phyloP scores from a whole-genome alignment of 1,140 invertebrate genomes.

The Drosophila sulfurigaster region DNA sequence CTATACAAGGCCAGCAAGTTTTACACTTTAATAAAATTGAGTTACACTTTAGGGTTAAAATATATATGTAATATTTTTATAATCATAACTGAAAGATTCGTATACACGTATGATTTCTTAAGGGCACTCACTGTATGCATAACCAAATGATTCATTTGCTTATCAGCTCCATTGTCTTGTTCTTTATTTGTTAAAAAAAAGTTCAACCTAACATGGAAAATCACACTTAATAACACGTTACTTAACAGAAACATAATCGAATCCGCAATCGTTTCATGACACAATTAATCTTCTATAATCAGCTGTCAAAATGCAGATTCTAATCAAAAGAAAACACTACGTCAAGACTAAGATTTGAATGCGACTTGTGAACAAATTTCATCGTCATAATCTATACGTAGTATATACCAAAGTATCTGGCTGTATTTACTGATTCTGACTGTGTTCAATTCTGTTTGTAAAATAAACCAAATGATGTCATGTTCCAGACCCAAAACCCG shows the following conservation, averaged over 20 bases:
- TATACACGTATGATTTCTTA: neutral
- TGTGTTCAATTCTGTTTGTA: conserved; percentile 8
- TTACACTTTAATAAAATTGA: neutral
- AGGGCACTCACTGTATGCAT: neutral
- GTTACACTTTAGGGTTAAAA: no score
- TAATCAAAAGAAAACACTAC: conserved; percentile 13
- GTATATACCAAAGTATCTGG: neutral
- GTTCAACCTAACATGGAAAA: conserved; percentile 2
- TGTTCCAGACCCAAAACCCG: conserved; percentile 43
- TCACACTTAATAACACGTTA: conserved; percentile 24
- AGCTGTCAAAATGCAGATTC: conserved; percentile 15
- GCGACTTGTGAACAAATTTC: conserved; percentile 34
- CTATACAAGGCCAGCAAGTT: conserved; percentile 17
- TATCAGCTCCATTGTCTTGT: conserved; percentile 22
- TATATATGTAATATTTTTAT: no score
- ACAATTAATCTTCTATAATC: conserved; percentile 21
- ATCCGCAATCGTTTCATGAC: neutral
- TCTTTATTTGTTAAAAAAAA: neutral
- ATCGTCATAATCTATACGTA: conserved; percentile 5
- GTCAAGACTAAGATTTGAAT: conserved; percentile 39
- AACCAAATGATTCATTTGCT: conserved; percentile 37
- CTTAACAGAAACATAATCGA: conserved; percentile 28
- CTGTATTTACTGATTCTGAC: conserved; percentile 9
- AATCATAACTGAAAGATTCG: neutral
- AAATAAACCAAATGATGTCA: conserved; percentile 70